phyloP scores from a whole-genome alignment of 2,113 vertebrate species.

The Amblyornis subalaris region DNA sequence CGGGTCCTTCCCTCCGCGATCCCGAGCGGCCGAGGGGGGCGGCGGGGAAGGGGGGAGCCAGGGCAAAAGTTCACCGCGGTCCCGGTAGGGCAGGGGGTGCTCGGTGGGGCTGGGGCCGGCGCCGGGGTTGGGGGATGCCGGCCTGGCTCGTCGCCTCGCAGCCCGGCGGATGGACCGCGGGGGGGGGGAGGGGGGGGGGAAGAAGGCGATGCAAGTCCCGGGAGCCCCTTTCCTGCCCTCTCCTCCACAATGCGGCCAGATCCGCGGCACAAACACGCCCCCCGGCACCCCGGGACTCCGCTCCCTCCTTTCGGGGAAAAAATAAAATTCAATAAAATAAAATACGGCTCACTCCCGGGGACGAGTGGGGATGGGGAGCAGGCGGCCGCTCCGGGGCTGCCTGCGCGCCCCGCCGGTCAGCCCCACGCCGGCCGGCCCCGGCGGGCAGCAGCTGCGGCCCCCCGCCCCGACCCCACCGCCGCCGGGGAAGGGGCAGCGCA shows the following conservation, averaged over 20 bases:
- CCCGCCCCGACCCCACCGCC: not conserved
- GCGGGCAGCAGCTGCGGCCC: conserved; percentile 39
- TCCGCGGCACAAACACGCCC: conserved; percentile 13
- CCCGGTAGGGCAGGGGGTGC: not conserved
- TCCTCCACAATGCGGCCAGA: conserved; percentile 22
- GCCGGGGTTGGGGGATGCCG: not conserved
- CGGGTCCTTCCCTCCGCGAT: conserved; percentile 8
- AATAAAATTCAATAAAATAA: not conserved
- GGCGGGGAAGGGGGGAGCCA: not conserved
- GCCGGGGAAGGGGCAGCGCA: conserved; percentile 9
- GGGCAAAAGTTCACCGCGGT: conserved; percentile 58
- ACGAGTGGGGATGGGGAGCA: not conserved
- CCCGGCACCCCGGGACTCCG: not conserved
- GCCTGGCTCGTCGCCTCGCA: conserved; percentile 3
- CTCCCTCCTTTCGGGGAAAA: not conserved
- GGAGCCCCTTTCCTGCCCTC: conserved; percentile 44
- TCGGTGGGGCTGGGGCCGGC: not conserved
- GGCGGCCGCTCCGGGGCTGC: not conserved
- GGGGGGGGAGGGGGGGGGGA: not conserved
- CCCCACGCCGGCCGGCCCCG: not conserved
- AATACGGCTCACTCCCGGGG: not conserved
- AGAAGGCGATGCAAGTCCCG: not conserved
- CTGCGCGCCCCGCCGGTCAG: not conserved
- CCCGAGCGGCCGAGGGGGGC: not conserved
- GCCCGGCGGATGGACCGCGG: conserved; percentile 1